Conservation (phyloP, 2,113 vertebrate species). For the Etheostoma spectabile region DNA sequence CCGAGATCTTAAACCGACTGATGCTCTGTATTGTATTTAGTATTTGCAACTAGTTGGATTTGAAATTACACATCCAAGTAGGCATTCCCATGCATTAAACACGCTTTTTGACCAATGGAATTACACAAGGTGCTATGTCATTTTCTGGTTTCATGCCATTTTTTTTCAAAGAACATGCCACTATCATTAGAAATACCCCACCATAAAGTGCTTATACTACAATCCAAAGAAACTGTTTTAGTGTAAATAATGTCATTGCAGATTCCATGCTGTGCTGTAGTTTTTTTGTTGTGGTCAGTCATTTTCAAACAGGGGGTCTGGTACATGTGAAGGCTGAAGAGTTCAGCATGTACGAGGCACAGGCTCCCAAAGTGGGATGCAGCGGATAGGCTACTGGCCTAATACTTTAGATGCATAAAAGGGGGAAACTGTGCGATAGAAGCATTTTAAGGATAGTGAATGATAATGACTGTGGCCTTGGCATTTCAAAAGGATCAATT, state of each 20-base stretch:
- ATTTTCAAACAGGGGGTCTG: not conserved
- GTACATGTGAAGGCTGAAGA: not conserved
- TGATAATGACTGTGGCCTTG: too few species aligned
- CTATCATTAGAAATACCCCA: conserved; percentile 62
- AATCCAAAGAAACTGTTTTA: conserved; percentile 63
- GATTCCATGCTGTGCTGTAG: conserved; percentile 38
- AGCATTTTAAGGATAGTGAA: too few species aligned
- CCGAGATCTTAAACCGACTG: conserved; percentile 34
- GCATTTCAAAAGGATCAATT: too few species aligned
- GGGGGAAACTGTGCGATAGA: not conserved
- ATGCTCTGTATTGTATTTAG: conserved; percentile 72
- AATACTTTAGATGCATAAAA: not conserved
- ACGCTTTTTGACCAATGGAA: conserved; percentile 69
- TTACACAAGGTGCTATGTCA: conserved; percentile 83
- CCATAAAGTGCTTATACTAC: conserved; percentile 81
- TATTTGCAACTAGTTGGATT: conserved; percentile 60
- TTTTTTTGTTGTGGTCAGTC: conserved; percentile 33
- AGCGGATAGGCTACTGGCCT: not conserved
- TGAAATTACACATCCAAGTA: conserved; percentile 2
- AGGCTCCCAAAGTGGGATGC: not conserved
- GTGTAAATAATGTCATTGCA: conserved; percentile 79
- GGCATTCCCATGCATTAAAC: conserved; percentile 36
- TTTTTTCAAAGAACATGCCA: conserved; percentile 50
- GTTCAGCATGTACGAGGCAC: not conserved
- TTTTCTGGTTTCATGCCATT: conserved; percentile 64